phyloP scores from a whole-genome alignment of 2,797 vertebrate species.

The Phoeniculus purpureus region DNA sequence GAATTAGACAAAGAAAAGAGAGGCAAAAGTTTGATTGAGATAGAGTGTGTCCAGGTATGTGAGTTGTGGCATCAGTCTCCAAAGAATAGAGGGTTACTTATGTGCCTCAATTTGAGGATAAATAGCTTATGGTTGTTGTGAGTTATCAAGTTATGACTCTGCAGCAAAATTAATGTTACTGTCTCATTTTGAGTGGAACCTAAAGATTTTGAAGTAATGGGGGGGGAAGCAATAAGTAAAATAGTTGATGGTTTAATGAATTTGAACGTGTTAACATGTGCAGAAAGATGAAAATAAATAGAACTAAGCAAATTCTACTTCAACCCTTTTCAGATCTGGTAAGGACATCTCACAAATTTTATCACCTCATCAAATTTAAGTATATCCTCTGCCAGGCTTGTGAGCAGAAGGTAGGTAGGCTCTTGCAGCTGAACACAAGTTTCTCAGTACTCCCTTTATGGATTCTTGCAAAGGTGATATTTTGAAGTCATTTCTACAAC shows the following conservation, averaged over 20 bases:
- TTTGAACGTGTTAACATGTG: neutral
- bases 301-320: neutral
- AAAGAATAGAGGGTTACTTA: neutral
- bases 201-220: neutral
- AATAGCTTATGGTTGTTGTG: neutral
- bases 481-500: neutral
- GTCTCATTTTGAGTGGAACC: neutral
- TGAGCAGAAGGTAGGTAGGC: neutral
- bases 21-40: neutral
- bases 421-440: neutral
- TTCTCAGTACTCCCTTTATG: neutral
- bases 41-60: neutral
- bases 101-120: neutral
- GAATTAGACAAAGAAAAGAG: neutral
- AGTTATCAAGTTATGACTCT: neutral
- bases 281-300: neutral
- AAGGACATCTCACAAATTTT: neutral
- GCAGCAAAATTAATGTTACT: neutral
- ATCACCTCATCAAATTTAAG: neutral
- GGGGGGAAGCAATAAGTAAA: rapidly evolving
- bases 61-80: neutral
- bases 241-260: neutral
- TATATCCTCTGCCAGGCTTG: neutral
- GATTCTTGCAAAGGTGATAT: neutral
- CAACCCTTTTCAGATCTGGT: neutral